Conservation (phyloP, 2,888 invertebrate genomes). For the Macrophya annulata region DNA sequence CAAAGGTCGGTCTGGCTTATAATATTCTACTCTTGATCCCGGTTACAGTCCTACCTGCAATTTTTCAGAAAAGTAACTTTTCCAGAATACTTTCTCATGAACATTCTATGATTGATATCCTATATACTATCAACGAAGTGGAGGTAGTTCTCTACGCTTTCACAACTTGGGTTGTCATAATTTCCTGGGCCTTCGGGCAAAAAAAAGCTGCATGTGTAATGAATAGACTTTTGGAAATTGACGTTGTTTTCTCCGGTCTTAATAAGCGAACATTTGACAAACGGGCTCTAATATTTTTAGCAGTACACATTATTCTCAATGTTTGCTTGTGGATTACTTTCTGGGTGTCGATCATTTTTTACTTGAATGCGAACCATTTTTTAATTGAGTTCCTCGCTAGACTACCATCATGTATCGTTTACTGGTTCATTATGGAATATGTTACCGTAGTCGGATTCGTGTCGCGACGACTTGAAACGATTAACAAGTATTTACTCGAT, state of each 20-base stretch:
- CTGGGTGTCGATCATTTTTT: background rate
- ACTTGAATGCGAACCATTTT: background rate
- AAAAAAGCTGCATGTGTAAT: background rate
- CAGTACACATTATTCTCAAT: background rate
- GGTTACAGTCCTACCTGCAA: background rate
- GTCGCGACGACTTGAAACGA: background rate
- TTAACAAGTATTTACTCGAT: background rate
- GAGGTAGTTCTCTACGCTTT: background rate
- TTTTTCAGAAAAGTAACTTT: too few species aligned
- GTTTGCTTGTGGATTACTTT: background rate
- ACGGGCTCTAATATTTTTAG: background rate
- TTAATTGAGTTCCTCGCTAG: background rate
- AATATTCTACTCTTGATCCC: background rate
- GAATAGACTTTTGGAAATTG: slow-evolving; percentile 4
- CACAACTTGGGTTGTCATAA: background rate
- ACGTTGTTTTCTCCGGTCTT: background rate
- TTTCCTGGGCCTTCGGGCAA: background rate
- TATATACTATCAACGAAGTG: background rate
- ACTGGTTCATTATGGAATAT: background rate
- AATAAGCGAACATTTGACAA: background rate
- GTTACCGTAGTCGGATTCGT: background rate
- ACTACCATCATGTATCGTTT: background rate
- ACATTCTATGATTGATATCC: background rate
- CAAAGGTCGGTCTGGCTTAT: background rate
- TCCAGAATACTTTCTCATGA: background rate